Evolutionary conservation across 2,888 invertebrate genomes (phyloP), one percentile per base, ranked within the genome.

Genomic region (Hipparchia semele): DNA sequence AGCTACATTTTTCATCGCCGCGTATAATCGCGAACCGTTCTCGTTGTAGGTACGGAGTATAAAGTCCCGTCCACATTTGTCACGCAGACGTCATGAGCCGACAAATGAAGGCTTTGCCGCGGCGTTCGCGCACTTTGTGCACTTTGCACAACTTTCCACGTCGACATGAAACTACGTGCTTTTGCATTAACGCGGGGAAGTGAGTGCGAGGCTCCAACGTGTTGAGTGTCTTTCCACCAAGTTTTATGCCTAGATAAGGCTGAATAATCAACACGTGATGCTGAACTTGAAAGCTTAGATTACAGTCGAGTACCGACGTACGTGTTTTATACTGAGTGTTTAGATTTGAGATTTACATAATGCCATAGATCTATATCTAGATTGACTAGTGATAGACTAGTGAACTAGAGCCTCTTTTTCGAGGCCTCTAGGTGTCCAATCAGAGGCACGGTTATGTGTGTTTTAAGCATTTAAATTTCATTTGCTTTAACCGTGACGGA

Each of bases 101-200:
- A 94, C 94, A 94, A 94, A 94, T 94, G 94, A 94, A 92, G 93
- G 92, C 93, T 91, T 92, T 91, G 88, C 90, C 86, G 86, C 87
- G 88, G 86, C 86, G 88, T 88, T 89, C 87, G 88, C 90, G 87
- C 89, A 91, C 92, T 91, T 90, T 92, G 91, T 92, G 91, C 93
- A 92, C 92, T 91, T 90, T 89, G 86, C 90, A 88, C 88, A 92
- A 92, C 89, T 92, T 91, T 92, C 91, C 89, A 88, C 89, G 86
- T 86, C 87, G 90, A 89, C 91, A 88, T 89, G 87, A 84, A 90
- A 89, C 91, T 91, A 90, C 92, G 92, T 91, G 92, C 90, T 89
- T 89, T 87, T 89, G 93, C 91, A 92, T 93, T 92, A 92, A 91
- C 90, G 88, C 85, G 82, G 85, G 80, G 86, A 87, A 89, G 90